Evolutionary conservation across 2,888 invertebrate genomes (phyloP).

Genomic region (Alloplasta piceator): DNA sequence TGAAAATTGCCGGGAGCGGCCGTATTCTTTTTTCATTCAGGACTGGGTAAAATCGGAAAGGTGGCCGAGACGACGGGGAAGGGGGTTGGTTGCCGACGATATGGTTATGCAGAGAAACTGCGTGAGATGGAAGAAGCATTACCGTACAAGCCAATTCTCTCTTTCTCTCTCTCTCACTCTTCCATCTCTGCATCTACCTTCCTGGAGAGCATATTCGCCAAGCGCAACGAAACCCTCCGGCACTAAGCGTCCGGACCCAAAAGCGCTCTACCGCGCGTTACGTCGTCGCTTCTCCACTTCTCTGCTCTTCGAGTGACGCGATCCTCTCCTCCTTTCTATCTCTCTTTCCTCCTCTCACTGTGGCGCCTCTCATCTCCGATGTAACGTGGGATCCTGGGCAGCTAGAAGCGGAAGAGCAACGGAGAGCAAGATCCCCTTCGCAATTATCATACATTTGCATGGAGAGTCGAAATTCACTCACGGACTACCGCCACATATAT

Average conservation of each 20-base stretch:
- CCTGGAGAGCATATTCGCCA: slow-evolving; percentile 49
- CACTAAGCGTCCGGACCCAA: slow-evolving; percentile 53
- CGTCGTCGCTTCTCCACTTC: slow-evolving; percentile 37
- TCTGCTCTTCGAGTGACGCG: slow-evolving; percentile 7
- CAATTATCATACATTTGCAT: slow-evolving; percentile 69
- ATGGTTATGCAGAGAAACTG: background rate
- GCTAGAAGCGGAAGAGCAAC: background rate
- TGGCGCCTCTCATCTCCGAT: no score
- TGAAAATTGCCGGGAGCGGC: slow-evolving; percentile 33
- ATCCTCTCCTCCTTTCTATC: background rate
- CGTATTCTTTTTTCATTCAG: slow-evolving; percentile 27
- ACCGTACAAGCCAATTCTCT: slow-evolving; percentile 1
- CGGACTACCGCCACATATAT: slow-evolving; percentile 1
- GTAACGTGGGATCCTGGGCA: no score
- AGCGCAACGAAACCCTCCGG: slow-evolving; percentile 42
- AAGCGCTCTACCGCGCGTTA: slow-evolving; percentile 26
- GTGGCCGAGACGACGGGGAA: no score
- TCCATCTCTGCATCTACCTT: slow-evolving; percentile 4
- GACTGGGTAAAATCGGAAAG: slow-evolving; percentile 21
- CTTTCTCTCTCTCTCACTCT: slow-evolving; percentile 23
- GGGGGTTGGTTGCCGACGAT: no score
- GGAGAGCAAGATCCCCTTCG: slow-evolving; percentile 41
- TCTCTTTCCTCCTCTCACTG: slow-evolving; percentile 29
- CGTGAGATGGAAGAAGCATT: slow-evolving; percentile 13
- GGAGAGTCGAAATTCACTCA: slow-evolving; percentile 59